Conservation (phyloP, 2,797 vertebrate species). For the Molossus molossus region DNA sequence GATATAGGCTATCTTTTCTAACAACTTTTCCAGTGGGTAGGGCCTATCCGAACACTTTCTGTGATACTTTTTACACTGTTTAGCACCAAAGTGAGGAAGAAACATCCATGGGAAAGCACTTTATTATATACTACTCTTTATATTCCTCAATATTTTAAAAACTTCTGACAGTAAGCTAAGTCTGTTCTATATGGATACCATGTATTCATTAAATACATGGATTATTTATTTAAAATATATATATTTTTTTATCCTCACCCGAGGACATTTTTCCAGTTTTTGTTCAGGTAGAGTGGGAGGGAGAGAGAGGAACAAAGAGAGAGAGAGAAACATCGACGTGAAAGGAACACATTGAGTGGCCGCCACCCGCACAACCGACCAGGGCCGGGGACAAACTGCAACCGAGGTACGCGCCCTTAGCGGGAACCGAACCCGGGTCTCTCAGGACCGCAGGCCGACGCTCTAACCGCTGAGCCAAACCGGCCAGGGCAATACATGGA, state of each 20-base stretch:
- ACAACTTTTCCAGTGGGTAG: not conserved
- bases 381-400: no score
- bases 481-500: not conserved
- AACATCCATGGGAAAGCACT: not conserved
- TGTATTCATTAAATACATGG: not conserved
- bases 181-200: not conserved
- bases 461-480: no score
- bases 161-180: not conserved
- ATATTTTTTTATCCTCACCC: no score
- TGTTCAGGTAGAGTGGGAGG: no score
- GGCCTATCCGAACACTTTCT: not conserved
- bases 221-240: conserved; percentile 2
- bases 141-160: conserved; percentile 17
- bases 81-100: not conserved
- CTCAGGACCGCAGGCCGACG: no score
- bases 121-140: not conserved
- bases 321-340: no score
- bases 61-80: not conserved
- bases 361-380: no score
- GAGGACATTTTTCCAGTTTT: no score
- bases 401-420: no score
- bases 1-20: not conserved
- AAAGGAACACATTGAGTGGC: no score
- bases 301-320: no score
- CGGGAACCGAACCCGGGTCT: no score